Percentiles rank a stretch among this genome's conserved stretches.
These are phyloP conservation scores for Camarhynchus parvulus DNA, from an alignment of 2,113 vertebrate genomes.

Conservation along the genomic window DNA sequence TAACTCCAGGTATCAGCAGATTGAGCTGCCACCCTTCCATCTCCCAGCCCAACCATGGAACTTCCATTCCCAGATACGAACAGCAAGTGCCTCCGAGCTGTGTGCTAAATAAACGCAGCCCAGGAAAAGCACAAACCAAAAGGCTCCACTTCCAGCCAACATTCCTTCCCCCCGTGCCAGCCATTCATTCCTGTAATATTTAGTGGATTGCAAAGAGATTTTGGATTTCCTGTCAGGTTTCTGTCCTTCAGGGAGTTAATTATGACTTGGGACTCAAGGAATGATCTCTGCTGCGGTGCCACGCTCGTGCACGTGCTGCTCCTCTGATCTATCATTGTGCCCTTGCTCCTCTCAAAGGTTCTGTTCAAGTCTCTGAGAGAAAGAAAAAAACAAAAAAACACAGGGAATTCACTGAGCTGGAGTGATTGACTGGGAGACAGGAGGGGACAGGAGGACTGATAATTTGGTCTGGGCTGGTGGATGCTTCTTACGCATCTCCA, in stretches of 20 bases:
- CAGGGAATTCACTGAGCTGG: neutral
- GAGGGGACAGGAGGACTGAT: neutral
- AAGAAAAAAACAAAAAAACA: neutral
- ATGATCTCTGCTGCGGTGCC: neutral
- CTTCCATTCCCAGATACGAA: neutral
- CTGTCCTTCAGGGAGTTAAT: slow-evolving; percentile 38
- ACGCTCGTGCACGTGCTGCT: neutral
- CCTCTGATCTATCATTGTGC: neutral
- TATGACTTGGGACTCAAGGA: neutral
- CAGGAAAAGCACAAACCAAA: slow-evolving; percentile 27
- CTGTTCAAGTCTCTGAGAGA: neutral
- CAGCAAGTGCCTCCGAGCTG: slow-evolving; percentile 20
- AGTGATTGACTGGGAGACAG: neutral
- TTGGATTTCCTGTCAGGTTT: slow-evolving; percentile 50
- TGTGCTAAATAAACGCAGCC: slow-evolving; percentile 38
- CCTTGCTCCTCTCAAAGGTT: neutral
- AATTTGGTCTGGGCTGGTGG: neutral
- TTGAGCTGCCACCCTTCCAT: neutral
- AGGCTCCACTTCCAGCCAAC: neutral
- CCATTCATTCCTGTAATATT: slow-evolving; percentile 46
- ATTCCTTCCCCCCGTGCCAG: slow-evolving; percentile 24
- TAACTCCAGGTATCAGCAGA: neutral
- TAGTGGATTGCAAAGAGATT: slow-evolving; percentile 33
- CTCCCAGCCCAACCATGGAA: neutral
- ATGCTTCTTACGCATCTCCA: neutral